Evolutionary conservation across 1,140 invertebrate genomes (phyloP).

Genomic region (Bombyx mandarina): DNA sequence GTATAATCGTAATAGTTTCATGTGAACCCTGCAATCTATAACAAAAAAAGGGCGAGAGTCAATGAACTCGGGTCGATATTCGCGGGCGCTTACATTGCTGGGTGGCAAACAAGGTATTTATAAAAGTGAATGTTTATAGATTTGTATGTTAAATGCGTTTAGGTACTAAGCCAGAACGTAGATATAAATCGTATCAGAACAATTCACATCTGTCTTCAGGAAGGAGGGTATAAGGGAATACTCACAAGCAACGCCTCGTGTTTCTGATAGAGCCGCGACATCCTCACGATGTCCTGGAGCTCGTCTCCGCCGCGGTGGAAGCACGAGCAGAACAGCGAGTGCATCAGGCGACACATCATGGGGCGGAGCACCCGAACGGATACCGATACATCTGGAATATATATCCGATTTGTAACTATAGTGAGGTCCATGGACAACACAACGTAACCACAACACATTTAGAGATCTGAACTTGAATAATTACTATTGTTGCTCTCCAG

Average conservation of each 20-base stretch:
- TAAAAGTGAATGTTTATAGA: no score
- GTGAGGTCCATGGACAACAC: background rate
- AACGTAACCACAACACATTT: no score
- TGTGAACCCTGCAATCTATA: no score
- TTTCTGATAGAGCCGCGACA: slow-evolving; percentile 76
- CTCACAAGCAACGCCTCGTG: slow-evolving; percentile 74
- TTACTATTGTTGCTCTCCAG: no score
- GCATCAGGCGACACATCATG: slow-evolving; percentile 78
- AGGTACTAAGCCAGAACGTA: no score
- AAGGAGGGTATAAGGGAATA: slow-evolving; percentile 3
- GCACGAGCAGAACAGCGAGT: slow-evolving; percentile 80
- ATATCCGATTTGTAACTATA: background rate
- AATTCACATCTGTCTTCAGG: background rate
- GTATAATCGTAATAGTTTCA: no score
- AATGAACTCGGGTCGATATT: no score
- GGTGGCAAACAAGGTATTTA: no score
- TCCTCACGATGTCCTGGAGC: slow-evolving; percentile 71
- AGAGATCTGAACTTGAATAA: no score
- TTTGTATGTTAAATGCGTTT: no score
- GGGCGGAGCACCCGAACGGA: slow-evolving; percentile 76
- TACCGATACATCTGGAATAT: slow-evolving; percentile 76
- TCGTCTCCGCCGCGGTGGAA: slow-evolving; percentile 75
- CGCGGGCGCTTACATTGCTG: no score
- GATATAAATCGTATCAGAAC: background rate
- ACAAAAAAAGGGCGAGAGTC: no score